Base-by-base conservation (phyloP, 2,113 vertebrate genomes). In the Seriola aureovittata region DNA sequence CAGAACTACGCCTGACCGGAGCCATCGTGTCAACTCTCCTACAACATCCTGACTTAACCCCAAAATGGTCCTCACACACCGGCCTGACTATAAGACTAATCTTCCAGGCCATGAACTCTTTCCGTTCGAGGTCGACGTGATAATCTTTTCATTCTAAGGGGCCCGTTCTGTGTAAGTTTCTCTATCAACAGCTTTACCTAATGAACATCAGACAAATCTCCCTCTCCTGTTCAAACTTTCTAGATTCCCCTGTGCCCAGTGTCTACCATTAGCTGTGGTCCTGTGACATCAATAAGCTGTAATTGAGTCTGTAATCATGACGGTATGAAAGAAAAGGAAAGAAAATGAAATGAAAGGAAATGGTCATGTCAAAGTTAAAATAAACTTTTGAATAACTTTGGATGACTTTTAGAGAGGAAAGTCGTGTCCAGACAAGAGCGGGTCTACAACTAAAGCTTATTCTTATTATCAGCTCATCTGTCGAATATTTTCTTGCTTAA, bases 1-100 rank as follows among this genome's bases (percentile, higher is more conserved):
- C 6, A 12, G n/a, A 17, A n/a, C 5, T 17, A 38, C 1, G 17
- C 3, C 50, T 4, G 10, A 40, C 21, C 40, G 34, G n/a, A 58
- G 12, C 38, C 34, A 29, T n/a, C 5, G 2, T 58, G 48, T 44
- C 16, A 57, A 42, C 34, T 65, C 16, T 6, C 32, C 17, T 36
- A 1, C 19, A 57, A 50, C 8, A 6, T 29, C 36, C 25, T 1
- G 29, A 65, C 60, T 72, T 44, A 65, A 79, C 60, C 34, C 21
- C 23, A n/a, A 57, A 59, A 52, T 1, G 23, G 3, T 42, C 72
- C 54, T 69, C n/a, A 8, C 54, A 70, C 69, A 78, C 69, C 83
- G 82, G 71, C 54, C 42, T 10, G 65, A 42, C 46, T 32, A 29
- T 44, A 63, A 48, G 10, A 36, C 16, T 82, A 75, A 82, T 82